Percentiles rank a stretch among this genome's conserved stretches.
Evolutionary conservation across 2,797 vertebrate species (phyloP).

Genomic region (Myripristis jacobus): DNA sequence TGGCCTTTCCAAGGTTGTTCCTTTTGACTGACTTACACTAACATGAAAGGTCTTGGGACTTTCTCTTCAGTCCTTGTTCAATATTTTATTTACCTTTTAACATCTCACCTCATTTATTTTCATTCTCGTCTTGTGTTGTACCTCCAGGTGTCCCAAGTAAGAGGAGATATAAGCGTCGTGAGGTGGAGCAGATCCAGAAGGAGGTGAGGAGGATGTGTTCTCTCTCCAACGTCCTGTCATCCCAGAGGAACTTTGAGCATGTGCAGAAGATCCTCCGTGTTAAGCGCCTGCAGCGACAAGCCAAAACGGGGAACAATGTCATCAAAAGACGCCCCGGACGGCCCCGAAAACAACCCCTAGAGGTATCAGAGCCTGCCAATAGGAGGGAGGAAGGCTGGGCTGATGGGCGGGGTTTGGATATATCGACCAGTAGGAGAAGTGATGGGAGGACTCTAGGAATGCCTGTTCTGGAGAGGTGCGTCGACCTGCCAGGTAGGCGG

Average conservation of each 20-base stretch:
- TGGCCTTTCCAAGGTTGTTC: conserved; percentile 58
- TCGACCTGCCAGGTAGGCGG: conserved; percentile 91
- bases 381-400: conserved; percentile 51
- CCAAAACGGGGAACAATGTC: conserved; percentile 99
- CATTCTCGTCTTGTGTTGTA: conserved; percentile 21
- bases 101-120: conserved; percentile 45
- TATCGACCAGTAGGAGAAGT: conserved; percentile 59
- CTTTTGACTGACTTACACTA: conserved; percentile 50
- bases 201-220: conserved; percentile 95
- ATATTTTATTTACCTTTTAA: conserved; percentile 49
- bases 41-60: conserved; percentile 26
- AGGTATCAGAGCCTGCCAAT: conserved; percentile 56
- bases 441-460: conserved; percentile 92
- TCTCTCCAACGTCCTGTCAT: conserved; percentile 92
- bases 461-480: conserved; percentile 95
- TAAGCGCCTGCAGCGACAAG: conserved; percentile 98
- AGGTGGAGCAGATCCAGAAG: conserved; percentile 96
- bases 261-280: conserved; percentile 99
- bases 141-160: conserved; percentile 86
- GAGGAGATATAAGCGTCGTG: conserved; percentile 91
- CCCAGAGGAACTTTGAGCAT: conserved; percentile 96
- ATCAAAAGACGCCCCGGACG: conserved; percentile 94
- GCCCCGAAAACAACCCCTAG: conserved; percentile 91
- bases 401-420: conserved; percentile 55
- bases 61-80: conserved; percentile 38